Base-by-base conservation (phyloP, 2,888 invertebrate species). In the Globia sparganii region DNA sequence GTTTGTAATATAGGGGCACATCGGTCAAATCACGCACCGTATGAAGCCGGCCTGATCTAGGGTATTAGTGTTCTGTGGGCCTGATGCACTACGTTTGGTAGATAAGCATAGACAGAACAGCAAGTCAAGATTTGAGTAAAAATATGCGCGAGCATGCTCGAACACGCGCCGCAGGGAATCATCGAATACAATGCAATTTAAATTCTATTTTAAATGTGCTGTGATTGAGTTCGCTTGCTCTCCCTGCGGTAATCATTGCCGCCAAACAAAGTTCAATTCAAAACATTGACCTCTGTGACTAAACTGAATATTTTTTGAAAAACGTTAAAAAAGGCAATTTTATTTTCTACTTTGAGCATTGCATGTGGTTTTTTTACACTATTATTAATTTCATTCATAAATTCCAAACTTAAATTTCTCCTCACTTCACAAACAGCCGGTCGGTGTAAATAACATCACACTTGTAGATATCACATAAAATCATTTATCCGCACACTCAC, bases 351-450 rank as follows among this genome's bases (percentile, higher is more conserved):
- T 31, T 43, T 6, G 31, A 31, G 18, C 40, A 58, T 40, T 56
- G 13, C 4, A 25, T 31, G 53, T 53, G 4, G 49, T n/a, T n/a
- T n/a, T n/a, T n/a, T n/a, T n/a, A n/a, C n/a, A 68, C n/a, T 70
- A 73, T 70, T 58, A 58, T 58, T 58, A 43, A 74, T 62, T 61
- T 72, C 53, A 76, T 71, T 78, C 59, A 72, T 71, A 59, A 78
- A 65, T 34, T 9, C 18, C 61, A 5, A 34, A 62, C 37, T 15
- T 46, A 40, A 56, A 28, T 37, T 58, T 49, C 6, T 37, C 58
- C n/a, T 56, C 61, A 43, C 65, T 43, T 59, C 61, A 40, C 31
- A 21, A 58, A 69, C n/a, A 25, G 31, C 65, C 53, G 40, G 46
- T 37, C 18, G 64, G 58, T 64, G 56, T 77, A 80, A 84, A 80